Percentiles rank a stretch among this genome's conserved stretches.
These are phyloP conservation scores for Tylochromis polylepis DNA, from an alignment of 2,113 vertebrate species.

Conservation along the genomic window DNA sequence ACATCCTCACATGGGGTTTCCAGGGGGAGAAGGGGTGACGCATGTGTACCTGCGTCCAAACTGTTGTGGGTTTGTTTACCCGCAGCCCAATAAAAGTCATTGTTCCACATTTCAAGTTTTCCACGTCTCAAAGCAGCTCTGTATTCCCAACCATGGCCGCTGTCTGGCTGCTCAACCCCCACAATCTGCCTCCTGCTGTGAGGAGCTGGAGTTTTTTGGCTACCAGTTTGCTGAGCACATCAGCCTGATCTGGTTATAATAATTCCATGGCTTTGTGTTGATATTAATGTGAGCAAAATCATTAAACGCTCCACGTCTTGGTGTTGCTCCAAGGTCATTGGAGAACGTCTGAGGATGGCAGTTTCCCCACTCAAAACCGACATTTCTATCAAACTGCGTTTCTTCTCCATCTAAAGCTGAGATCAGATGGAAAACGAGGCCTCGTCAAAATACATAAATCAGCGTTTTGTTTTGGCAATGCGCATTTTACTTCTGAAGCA, in stretches of 20 bases:
- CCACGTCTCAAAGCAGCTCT: slow-evolving; percentile 13
- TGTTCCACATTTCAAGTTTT: slow-evolving; percentile 37
- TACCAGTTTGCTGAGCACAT: slow-evolving; percentile 12
- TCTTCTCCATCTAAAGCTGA: slow-evolving; percentile 1
- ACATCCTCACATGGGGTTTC: not conserved
- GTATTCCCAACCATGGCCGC: not conserved
- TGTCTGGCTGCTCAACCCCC: not conserved
- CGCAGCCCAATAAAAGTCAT: slow-evolving; percentile 23
- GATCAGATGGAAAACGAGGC: slow-evolving; percentile 40
- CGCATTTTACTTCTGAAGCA: not conserved
- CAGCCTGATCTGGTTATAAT: slow-evolving; percentile 33
- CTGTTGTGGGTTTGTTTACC: slow-evolving; percentile 42
- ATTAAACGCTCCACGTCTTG: slow-evolving; percentile 33
- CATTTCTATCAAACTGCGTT: slow-evolving; percentile 22
- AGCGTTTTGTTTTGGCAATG: slow-evolving; percentile 22
- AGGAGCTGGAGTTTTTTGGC: slow-evolving; percentile 39
- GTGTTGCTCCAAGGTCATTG: slow-evolving; percentile 17
- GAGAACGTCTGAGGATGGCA: slow-evolving; percentile 27
- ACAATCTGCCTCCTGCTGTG: slow-evolving; percentile 13
- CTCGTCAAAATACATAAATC: slow-evolving; percentile 49
- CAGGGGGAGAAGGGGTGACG: not conserved
- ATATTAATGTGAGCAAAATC: slow-evolving; percentile 43
- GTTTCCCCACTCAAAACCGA: slow-evolving; percentile 36
- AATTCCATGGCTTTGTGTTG: slow-evolving; percentile 24
- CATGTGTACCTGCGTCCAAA: not conserved